Evolutionary conservation across 1,140 invertebrate genomes (phyloP).

Genomic region (Tribolium castaneum): DNA sequence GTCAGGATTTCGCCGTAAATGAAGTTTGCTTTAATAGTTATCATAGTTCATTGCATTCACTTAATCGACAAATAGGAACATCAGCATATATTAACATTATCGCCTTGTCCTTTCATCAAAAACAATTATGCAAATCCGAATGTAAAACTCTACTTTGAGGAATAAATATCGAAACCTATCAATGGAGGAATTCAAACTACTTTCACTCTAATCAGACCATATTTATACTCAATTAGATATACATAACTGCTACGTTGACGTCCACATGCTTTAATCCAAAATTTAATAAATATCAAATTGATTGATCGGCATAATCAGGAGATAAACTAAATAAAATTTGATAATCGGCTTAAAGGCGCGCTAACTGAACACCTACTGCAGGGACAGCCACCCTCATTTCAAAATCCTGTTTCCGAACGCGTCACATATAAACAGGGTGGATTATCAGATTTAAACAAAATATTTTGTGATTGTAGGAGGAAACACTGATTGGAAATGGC

Average conservation of each 20-base stretch:
- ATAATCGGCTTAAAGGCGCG: slow-evolving; percentile 32
- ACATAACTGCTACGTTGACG: background rate
- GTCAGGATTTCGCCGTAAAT: slow-evolving; percentile 40
- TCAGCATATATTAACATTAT: slow-evolving; percentile 20
- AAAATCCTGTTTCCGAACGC: slow-evolving; percentile 29
- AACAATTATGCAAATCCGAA: background rate
- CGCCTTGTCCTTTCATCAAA: background rate
- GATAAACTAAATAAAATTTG: slow-evolving; percentile 29
- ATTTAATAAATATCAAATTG: slow-evolving; percentile 27
- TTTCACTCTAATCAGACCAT: background rate
- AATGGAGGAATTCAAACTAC: background rate
- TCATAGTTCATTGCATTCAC: background rate
- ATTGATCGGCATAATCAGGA: slow-evolving; percentile 24
- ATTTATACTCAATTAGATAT: background rate
- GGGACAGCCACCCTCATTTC: slow-evolving; percentile 11
- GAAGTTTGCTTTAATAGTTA: slow-evolving; percentile 38
- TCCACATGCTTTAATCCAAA: background rate
- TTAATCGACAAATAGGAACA: background rate
- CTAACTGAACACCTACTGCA: slow-evolving; percentile 25
- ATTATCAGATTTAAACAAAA: slow-evolving; percentile 17
- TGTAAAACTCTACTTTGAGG: background rate
- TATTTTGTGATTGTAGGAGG: background rate
- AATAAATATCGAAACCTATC: background rate
- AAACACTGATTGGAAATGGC: background rate
- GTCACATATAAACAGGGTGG: slow-evolving; percentile 38